Conservation (phyloP, 2,113 vertebrate genomes). For the Psittacara wagleri region DNA sequence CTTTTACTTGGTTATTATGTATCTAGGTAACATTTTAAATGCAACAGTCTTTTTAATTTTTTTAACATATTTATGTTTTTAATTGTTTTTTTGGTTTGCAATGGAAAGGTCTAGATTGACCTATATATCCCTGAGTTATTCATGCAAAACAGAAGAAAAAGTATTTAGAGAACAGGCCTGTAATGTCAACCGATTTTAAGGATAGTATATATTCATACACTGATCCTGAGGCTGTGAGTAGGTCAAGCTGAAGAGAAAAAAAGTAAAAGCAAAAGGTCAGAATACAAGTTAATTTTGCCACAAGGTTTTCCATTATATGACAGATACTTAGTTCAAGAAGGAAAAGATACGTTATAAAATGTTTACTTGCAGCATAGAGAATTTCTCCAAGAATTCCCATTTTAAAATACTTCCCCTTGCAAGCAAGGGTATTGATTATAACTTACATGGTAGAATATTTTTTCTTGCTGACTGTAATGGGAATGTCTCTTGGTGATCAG, state of each 20-base stretch:
- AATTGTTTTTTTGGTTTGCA: background rate
- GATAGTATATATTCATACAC: background rate
- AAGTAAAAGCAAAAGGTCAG: background rate
- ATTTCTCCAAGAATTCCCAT: background rate
- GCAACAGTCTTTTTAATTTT: background rate
- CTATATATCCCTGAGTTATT: background rate
- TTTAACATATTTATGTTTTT: background rate
- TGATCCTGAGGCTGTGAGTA: background rate
- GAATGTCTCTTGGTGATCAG: background rate
- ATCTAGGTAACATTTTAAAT: background rate
- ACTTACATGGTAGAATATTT: background rate
- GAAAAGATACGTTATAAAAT: background rate
- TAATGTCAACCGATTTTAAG: background rate
- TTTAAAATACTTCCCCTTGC: background rate
- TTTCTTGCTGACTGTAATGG: background rate
- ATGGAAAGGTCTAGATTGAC: background rate
- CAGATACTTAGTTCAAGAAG: background rate
- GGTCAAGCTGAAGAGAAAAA: conserved; percentile 15
- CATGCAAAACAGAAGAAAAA: background rate
- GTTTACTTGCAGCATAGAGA: background rate
- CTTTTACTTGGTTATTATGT: background rate
- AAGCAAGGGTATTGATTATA: background rate
- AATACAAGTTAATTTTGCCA: background rate
- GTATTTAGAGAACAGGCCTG: background rate
- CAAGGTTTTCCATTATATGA: background rate